Evolutionary conservation across 2,113 vertebrate species (phyloP).

Genomic region (Pseudonaja textilis): DNA sequence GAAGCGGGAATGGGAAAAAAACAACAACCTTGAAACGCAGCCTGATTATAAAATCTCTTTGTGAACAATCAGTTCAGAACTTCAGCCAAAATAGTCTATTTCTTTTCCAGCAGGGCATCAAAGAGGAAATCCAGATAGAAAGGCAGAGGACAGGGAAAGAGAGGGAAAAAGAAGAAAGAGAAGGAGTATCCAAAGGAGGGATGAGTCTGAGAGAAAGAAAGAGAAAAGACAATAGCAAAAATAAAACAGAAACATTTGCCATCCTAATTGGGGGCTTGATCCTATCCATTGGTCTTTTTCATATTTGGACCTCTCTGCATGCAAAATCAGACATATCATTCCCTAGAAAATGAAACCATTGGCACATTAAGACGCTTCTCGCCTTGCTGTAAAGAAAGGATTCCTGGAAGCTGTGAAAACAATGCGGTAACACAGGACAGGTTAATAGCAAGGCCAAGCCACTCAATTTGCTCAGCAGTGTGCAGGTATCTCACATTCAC

Average conservation of each 20-base stretch:
- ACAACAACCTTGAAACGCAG: background rate
- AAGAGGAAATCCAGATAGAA: background rate
- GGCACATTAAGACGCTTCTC: background rate
- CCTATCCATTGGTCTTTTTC: background rate
- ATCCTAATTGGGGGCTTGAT: background rate
- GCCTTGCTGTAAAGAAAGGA: background rate
- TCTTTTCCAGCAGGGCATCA: background rate
- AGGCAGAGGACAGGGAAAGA: too few relatives aligned
- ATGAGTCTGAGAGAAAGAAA: background rate
- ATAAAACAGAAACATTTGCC: background rate
- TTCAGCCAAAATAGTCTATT: background rate
- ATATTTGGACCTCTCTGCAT: background rate
- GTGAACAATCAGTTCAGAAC: background rate
- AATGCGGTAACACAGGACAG: background rate
- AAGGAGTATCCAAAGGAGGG: background rate
- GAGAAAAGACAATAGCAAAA: background rate
- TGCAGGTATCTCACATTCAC: background rate
- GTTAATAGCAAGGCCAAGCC: background rate
- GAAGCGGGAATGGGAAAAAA: background rate
- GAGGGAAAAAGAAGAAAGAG: background rate
- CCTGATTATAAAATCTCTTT: background rate
- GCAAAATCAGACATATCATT: background rate
- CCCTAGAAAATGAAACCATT: background rate
- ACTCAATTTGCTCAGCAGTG: background rate
- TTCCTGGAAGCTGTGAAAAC: background rate